These are phyloP conservation scores for Phrixothrix hirtus DNA, from an alignment of 2,888 invertebrate species.

Conservation along the genomic window DNA sequence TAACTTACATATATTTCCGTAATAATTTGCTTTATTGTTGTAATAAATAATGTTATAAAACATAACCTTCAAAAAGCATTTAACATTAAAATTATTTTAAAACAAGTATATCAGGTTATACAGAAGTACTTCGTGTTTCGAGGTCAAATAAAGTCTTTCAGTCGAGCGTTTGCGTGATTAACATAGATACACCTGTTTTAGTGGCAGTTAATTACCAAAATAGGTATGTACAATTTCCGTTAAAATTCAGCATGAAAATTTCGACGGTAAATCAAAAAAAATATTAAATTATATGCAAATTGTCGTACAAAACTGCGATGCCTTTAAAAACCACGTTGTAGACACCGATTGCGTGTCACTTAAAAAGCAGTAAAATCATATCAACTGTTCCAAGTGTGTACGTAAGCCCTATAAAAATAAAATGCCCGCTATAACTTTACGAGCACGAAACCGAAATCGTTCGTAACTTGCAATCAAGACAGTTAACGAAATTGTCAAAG, in stretches of 20 bases:
- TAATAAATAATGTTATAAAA: slow-evolving; percentile 7
- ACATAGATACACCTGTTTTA: slow-evolving; percentile 18
- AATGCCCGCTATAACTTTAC: slow-evolving; percentile 23
- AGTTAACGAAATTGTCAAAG: slow-evolving; percentile 13
- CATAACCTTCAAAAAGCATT: slow-evolving; percentile 7
- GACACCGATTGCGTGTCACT: slow-evolving; percentile 22
- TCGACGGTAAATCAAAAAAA: slow-evolving; percentile 3
- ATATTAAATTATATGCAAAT: slow-evolving; percentile 13
- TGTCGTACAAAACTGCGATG: slow-evolving; percentile 10
- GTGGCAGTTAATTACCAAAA: slow-evolving; percentile 21
- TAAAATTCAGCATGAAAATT: not conserved
- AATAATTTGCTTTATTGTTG: slow-evolving; percentile 3
- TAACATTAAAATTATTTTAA: slow-evolving; percentile 1
- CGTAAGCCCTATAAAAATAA: slow-evolving; percentile 19
- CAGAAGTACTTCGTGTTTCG: slow-evolving; percentile 10
- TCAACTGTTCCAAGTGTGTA: slow-evolving; percentile 15
- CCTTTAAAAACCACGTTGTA: slow-evolving; percentile 19
- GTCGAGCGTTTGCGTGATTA: slow-evolving; percentile 18
- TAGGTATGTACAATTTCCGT: slow-evolving; percentile 19
- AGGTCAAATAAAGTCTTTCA: slow-evolving; percentile 14
- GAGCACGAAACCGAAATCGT: slow-evolving; percentile 17
- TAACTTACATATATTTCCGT: slow-evolving; percentile 6
- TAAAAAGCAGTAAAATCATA: slow-evolving; percentile 25
- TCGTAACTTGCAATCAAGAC: slow-evolving; percentile 15
- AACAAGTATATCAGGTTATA: not conserved